Conservation (phyloP, 2,113 vertebrate species). For the Antechinus stuartii region DNA sequence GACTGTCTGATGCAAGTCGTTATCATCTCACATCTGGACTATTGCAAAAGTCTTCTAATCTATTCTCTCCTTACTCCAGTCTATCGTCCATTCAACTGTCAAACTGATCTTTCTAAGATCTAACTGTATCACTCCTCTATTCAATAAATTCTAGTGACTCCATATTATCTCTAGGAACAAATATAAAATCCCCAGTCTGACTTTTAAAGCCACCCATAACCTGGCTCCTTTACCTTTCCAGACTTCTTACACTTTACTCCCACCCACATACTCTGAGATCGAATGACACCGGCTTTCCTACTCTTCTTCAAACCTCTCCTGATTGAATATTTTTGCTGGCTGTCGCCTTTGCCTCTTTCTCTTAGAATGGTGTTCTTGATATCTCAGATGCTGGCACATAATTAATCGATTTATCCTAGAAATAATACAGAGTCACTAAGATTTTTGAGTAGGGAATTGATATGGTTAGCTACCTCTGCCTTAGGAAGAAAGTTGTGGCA, state of each 20-base stretch:
- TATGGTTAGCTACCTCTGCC: background rate
- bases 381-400: background rate
- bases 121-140: background rate
- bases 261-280: no score
- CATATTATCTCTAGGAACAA: background rate
- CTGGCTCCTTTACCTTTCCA: background rate
- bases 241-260: background rate
- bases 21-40: background rate
- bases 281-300: background rate
- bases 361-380: no score
- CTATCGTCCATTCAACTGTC: no score
- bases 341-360: background rate
- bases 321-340: background rate
- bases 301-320: background rate
- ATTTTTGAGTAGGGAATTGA: background rate
- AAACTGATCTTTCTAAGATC: background rate
- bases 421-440: background rate
- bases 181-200: background rate
- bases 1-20: background rate
- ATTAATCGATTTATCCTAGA: background rate
- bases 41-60: no score
- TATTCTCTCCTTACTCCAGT: background rate
- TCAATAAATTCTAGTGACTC: background rate
- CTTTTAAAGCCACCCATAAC: background rate
- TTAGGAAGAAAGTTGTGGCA: background rate